phyloP scores from a whole-genome alignment of 2,888 invertebrate species.

The Schizaphis graminum region DNA sequence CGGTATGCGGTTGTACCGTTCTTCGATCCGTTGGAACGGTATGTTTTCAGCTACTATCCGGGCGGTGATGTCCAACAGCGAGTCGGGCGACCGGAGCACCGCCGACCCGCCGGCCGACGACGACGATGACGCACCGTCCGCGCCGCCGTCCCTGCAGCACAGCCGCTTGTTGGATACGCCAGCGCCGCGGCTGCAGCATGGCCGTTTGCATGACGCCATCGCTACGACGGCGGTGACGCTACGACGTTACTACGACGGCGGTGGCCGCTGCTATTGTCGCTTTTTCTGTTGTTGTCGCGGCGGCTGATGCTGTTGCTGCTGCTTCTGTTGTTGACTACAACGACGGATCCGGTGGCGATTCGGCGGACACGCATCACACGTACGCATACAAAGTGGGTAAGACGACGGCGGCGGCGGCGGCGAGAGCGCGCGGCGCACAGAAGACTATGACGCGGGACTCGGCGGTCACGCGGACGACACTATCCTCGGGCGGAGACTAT shows the following conservation, averaged over 20 bases:
- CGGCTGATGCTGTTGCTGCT: conserved; percentile 18
- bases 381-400: conserved; percentile 34
- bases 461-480: neutral
- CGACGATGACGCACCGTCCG: conserved; percentile 69
- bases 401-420: neutral
- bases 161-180: conserved; percentile 56
- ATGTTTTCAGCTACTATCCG: conserved; percentile 87
- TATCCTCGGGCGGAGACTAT: neutral
- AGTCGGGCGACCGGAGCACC: conserved; percentile 74
- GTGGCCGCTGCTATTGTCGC: neutral
- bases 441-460: neutral
- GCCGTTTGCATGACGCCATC: conserved; percentile 68
- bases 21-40: conserved; percentile 89
- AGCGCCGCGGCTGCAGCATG: conserved; percentile 67
- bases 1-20: conserved; percentile 88
- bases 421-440: neutral
- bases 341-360: neutral
- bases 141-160: conserved; percentile 66
- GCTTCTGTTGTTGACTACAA: neutral
- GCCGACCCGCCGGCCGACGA: conserved; percentile 68
- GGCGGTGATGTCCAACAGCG: conserved; percentile 85
- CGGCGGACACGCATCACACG: conserved; percentile 63
- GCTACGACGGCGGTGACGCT: conserved; percentile 37
- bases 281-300: neutral
- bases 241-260: conserved; percentile 21